Evolutionary conservation across 2,888 invertebrate genomes (phyloP).

Genomic region (Cheilosia grossa): DNA sequence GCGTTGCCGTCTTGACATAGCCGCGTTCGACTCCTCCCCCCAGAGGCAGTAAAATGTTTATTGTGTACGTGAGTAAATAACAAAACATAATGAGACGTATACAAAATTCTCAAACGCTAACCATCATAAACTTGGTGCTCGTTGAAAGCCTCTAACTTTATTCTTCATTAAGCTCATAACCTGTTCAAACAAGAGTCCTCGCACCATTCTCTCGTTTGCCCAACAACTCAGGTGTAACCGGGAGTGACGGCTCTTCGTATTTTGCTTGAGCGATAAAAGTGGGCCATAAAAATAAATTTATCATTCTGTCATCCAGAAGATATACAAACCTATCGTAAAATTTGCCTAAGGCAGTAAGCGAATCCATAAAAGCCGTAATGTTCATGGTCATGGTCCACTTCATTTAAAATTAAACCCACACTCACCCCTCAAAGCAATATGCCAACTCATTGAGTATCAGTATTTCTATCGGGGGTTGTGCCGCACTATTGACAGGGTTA

Average conservation of each 20-base stretch:
- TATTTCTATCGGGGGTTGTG: constrained; percentile 10
- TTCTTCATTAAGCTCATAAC: constrained; percentile 50
- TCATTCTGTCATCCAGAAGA: constrained; percentile 64
- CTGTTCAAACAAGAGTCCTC: not conserved
- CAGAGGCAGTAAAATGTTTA: constrained; percentile 19
- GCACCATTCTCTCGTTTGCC: constrained; percentile 18
- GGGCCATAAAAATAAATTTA: constrained; percentile 69
- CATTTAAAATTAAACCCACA: constrained; percentile 50
- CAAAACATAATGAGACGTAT: constrained; percentile 29
- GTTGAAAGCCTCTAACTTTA: constrained; percentile 14
- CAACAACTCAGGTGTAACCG: constrained; percentile 50
- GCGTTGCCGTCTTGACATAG: not conserved
- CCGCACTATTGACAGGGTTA: constrained; percentile 17
- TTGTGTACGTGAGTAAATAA: constrained; percentile 47
- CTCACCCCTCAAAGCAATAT: not conserved
- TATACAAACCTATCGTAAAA: constrained; percentile 68
- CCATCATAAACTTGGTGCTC: constrained; percentile 22
- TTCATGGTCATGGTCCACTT: constrained; percentile 67
- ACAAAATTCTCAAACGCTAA: constrained; percentile 24
- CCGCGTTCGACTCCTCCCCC: not conserved
- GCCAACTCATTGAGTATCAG: constrained; percentile 6
- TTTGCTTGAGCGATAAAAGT: constrained; percentile 56
- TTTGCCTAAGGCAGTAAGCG: constrained; percentile 58
- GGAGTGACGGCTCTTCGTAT: constrained; percentile 23
- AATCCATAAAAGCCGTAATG: constrained; percentile 59